Base-by-base conservation (phyloP, 35 echinoderm and acorn worm species). In the Ophiothrix spiculata region DNA sequence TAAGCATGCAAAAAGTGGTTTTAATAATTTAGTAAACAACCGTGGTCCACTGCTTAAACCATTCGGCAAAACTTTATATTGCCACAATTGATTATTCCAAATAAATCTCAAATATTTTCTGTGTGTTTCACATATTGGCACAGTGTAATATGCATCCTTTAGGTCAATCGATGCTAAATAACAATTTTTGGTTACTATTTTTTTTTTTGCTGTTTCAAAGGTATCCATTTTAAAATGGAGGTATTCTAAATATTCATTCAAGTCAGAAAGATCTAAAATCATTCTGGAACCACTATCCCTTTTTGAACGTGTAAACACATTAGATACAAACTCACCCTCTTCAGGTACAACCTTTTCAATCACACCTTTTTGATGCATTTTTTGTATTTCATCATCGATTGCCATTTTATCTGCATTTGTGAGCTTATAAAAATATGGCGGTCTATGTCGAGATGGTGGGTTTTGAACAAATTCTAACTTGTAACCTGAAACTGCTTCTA, bases 221-320 rank as follows among this genome's bases (percentile, higher is more conserved):
- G 79, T 88, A 15, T 95, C 93, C 93, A 95, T 91, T 60, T 91
- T 95, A 56, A 95, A 91, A 80, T 89, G 89, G 60, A 88, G 46
- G 35, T 85, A 85, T 54, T 40, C 41, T 8, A 94, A 64, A 34
- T 81, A 64, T 76, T 94, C 28, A 90, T 95, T 95, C 29, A 95
- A 79, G 6, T 80, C 17, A 73, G 88, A 85, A 21, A 95, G 41
- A 76, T 91, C 86, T 4, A 95, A 81, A 33, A 95, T 91, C 69
- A 95, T 79, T 79, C 93, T 76, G 29, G 40, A 85, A n/a, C 81
- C 56, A 29, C 89, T 81, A 88, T 91, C 89, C 37, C 88, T 91
- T 54, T 91, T 91, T 28, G 36, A 28, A 33, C 89, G 33, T 35
- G 85, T 91, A 56, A 95, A 95, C 16, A 95, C 80, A 60, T 91